These are phyloP conservation scores for Urechis unicinctus DNA, from an alignment of 2,888 invertebrate species.

Conservation along the genomic window DNA sequence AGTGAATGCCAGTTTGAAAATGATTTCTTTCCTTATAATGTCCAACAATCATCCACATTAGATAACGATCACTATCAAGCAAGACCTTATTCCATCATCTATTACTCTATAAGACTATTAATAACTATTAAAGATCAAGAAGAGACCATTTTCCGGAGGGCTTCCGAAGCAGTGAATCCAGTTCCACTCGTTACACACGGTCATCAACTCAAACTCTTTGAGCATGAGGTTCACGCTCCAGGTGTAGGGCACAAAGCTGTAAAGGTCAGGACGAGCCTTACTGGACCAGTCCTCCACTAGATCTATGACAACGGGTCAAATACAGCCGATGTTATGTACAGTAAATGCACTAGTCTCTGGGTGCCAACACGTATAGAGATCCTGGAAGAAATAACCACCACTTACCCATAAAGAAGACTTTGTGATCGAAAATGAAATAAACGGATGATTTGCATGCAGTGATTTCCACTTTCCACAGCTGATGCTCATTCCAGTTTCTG, in stretches of 20 bases:
- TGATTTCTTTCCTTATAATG: too few species aligned
- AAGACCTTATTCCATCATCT: not conserved
- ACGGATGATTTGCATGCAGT: constrained; percentile 92
- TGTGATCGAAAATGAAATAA: constrained; percentile 87
- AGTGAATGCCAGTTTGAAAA: too few species aligned
- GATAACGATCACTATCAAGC: not conserved
- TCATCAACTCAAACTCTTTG: constrained; percentile 91
- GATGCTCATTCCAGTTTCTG: constrained; percentile 90
- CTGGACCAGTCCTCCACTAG: constrained; percentile 89
- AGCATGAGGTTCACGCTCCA: constrained; percentile 85
- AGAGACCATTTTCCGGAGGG: constrained; percentile 79
- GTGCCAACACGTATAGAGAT: not conserved
- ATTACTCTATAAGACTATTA: not conserved
- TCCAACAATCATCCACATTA: too few species aligned
- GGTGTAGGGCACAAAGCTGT: constrained; percentile 93
- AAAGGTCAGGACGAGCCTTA: constrained; percentile 69
- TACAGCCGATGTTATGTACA: not conserved
- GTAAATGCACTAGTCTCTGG: not conserved
- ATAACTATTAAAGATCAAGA: not conserved
- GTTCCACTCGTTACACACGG: constrained; percentile 91
- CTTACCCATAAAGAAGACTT: constrained; percentile 81
- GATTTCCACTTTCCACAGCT: constrained; percentile 84
- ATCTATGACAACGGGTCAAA: constrained; percentile 59
- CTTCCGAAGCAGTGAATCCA: constrained; percentile 88
- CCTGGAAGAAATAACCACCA: not conserved